Evolutionary conservation across 2,113 vertebrate species (phyloP), one percentile per base, ranked within the genome.

Genomic region (Barbus barbus): DNA sequence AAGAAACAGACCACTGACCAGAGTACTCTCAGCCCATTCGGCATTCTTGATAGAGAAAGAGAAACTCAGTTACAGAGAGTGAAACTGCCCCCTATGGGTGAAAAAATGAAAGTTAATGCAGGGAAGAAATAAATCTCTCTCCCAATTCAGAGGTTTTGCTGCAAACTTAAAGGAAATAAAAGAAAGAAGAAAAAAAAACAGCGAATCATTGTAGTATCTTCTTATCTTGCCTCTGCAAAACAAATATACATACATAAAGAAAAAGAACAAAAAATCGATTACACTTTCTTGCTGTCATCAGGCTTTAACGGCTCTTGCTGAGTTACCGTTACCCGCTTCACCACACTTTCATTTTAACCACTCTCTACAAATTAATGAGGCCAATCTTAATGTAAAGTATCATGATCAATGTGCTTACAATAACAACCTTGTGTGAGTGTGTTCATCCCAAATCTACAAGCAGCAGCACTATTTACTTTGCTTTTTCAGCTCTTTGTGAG

Each of bases 81-180:
- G 53, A 69, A 82, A 76, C 73, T 86, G 85, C 74, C 85, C 81
- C 85, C 85, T 83, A 71, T 78, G 41, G 85, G 24, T 44, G n/a
- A 83, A 79, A 73, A n/a, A 33, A 63, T 1, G 16, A 46, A 86
- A 26, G 31, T 20, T 63, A 44, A 56, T 78, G 58, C 56, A 67
- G 18, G 11, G 2, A 67, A 48, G 24, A 22, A 48, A 80, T 26
- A 44, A 65, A 78, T 26, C 1, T n/a, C 36, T 20, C 18, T 56
- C 1, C 36, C 67, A n/a, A 44, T 41, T 24, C 24, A 28, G 16
- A 41, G 3, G 12, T 26, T 26, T 38, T 61, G 56, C 36, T 24
- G 33, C 61, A 14, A 51, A 53, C 26, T 31, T 13, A 22, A 41
- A 41, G 1, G 16, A 14, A 48, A 77, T 14, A n/a, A n/a, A n/a